phyloP scores from a whole-genome alignment of 2,113 vertebrate species.

The Tapirus terrestris region DNA sequence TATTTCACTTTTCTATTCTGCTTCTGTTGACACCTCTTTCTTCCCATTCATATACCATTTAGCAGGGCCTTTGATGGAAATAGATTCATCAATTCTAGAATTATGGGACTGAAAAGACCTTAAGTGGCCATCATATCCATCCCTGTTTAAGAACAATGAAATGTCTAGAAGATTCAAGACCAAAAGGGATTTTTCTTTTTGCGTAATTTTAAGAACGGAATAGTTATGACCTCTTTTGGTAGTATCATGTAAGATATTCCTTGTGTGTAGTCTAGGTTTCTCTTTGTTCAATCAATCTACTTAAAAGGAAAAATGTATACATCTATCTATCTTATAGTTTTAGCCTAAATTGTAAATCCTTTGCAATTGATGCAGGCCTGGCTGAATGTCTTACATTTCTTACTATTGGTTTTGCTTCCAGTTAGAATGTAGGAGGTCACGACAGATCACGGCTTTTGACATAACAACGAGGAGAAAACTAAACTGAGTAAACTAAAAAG shows the following conservation, averaged over 20 bases:
- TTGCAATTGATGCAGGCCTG: background rate
- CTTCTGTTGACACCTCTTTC: background rate
- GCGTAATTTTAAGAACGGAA: slow-evolving; percentile 1
- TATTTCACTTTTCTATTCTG: background rate
- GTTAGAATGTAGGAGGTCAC: background rate
- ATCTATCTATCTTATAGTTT: background rate
- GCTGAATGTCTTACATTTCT: background rate
- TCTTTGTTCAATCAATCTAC: background rate
- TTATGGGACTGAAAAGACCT: background rate
- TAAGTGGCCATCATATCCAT: background rate
- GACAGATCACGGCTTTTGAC: background rate
- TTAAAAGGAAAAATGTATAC: background rate
- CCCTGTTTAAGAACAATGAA: background rate
- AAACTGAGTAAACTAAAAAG: background rate
- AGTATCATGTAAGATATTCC: background rate
- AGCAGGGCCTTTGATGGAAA: background rate
- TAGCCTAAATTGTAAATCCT: background rate
- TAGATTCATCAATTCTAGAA: background rate
- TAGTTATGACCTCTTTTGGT: background rate
- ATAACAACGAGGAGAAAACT: background rate
- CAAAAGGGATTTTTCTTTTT: background rate
- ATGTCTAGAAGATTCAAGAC: background rate
- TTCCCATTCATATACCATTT: background rate
- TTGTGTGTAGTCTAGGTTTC: background rate
- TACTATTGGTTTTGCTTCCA: background rate